Evolutionary conservation across 2,888 invertebrate genomes (phyloP), one percentile per base, ranked within the genome.

Genomic region (Eretmocerus hayati): DNA sequence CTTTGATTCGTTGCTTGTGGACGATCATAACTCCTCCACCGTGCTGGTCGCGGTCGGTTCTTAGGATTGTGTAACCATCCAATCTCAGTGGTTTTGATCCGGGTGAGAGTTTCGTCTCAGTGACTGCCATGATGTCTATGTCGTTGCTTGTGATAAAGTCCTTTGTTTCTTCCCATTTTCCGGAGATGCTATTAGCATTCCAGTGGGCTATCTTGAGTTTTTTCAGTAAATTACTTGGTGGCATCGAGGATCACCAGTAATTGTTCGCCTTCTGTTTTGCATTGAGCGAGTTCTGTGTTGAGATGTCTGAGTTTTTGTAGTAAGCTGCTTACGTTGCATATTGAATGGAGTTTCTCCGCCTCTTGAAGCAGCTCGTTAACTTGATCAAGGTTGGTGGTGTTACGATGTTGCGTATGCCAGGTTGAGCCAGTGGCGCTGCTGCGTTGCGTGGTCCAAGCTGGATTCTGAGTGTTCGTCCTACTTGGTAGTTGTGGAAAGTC

Each of bases 1-100:
- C 26, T 19, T 4, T 5, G 2, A 48, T 5, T 19, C 35, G 15
- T 5, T 32, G 38, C 26, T 38, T 30, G 15, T 23, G 26, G 1
- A 50, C n/a, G 2, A 53, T 32, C 2, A 50, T 2, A 1, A 50
- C 48, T n/a, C 51, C 48, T 39, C 51, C 48, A 5, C 44, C 42
- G 3, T 38, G 5, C 15, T 30, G 37, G 19, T 45, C 32, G 22
- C 49, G 26, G 26, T 53, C 50, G 16, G 36, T 42, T 38, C 48
- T 42, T 13, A 19, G n/a, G 2, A 42, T 42, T 11, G 9, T 31
- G 13, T 32, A 52, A 5, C 38, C 42, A 8, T 13, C 38, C 23
- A 48, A 36, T 2, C 8, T 9, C 3, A 52, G 23, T 20, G 48
- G 19, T 4, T 18, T 42, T 23, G 26, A 32, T 3, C 9, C 11